A percentile compares a stretch with the other conserved stretches of the same genome.
phyloP scores from a whole-genome alignment of 2,888 invertebrate species.

The Nomada ferruginata region DNA sequence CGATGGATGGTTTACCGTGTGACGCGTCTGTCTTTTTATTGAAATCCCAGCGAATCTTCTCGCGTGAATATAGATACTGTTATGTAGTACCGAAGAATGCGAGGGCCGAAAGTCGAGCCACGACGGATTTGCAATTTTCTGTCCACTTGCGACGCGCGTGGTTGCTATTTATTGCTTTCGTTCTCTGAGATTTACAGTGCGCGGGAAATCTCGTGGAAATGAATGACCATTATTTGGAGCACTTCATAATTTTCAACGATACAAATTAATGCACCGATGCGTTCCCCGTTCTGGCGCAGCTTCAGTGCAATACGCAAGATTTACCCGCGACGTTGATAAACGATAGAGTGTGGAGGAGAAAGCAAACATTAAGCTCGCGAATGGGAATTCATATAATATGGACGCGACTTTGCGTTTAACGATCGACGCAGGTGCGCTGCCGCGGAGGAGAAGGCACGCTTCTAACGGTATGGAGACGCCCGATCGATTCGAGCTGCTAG shows the following conservation, averaged over 20 bases:
- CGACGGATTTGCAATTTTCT: too few relatives aligned
- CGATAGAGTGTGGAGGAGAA: slow-evolving; percentile 2
- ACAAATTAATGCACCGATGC: too few relatives aligned
- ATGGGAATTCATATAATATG: slow-evolving; percentile 70
- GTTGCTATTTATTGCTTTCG: too few relatives aligned
- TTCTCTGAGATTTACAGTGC: too few relatives aligned
- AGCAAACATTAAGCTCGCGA: slow-evolving; percentile 39
- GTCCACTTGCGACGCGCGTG: too few relatives aligned
- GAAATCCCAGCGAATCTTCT: background rate
- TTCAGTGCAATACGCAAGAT: background rate
- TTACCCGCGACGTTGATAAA: slow-evolving; percentile 26
- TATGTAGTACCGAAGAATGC: background rate
- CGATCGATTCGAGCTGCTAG: slow-evolving; percentile 68
- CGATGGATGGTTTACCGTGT: background rate
- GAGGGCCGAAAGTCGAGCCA: too few relatives aligned
- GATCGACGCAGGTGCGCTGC: slow-evolving; percentile 70
- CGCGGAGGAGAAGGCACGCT: slow-evolving; percentile 66
- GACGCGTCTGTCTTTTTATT: background rate
- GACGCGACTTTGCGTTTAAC: slow-evolving; percentile 76
- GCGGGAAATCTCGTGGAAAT: too few relatives aligned
- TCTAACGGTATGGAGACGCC: slow-evolving; percentile 79
- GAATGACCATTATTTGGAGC: too few relatives aligned
- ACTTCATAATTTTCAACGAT: too few relatives aligned
- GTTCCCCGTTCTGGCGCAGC: too few relatives aligned
- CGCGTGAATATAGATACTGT: background rate